Percentiles rank a stretch among this genome's conserved stretches.
Conservation (phyloP, 2,113 vertebrate species). For the Megaleporinus macrocephalus region DNA sequence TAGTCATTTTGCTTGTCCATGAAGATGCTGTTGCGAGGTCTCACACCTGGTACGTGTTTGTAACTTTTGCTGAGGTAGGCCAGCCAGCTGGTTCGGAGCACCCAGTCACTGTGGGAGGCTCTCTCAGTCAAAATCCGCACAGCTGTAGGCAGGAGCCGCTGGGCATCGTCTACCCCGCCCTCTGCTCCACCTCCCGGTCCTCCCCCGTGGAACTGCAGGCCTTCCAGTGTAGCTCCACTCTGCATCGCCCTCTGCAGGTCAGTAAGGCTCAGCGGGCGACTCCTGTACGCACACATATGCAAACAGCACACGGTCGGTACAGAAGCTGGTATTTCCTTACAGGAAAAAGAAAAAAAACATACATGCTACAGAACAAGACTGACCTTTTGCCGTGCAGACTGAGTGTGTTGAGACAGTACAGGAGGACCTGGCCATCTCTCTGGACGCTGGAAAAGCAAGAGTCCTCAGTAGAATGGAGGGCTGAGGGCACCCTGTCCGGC, state of each 20-base stretch:
- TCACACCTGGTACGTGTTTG: conserved; percentile 75
- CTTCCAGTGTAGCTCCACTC: conserved; percentile 78
- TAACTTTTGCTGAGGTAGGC: conserved; percentile 83
- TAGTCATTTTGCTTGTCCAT: too few relatives aligned
- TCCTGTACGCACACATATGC: conserved; percentile 73
- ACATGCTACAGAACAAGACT: not conserved
- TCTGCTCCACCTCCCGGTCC: conserved; percentile 64
- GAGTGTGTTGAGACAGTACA: conserved; percentile 87
- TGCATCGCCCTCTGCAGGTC: conserved; percentile 87
- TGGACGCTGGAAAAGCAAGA: conserved; percentile 86
- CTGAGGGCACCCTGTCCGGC: conserved; percentile 89
- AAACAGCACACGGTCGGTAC: not conserved
- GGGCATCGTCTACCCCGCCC: conserved; percentile 75
- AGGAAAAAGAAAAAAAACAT: not conserved
- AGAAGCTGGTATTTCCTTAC: too few relatives aligned
- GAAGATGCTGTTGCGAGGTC: not conserved
- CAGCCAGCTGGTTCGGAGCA: conserved; percentile 90
- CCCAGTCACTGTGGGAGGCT: conserved; percentile 91
- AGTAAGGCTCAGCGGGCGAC: conserved; percentile 82
- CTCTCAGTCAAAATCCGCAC: conserved; percentile 86
- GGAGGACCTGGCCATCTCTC: conserved; percentile 89
- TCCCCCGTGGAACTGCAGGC: conserved; percentile 72
- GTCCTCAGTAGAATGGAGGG: conserved; percentile 86
- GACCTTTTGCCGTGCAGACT: conserved; percentile 86
- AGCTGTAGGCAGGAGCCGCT: conserved; percentile 81